Evolutionary conservation across 2,797 vertebrate genomes (phyloP).

Genomic region (Natrix natrix): DNA sequence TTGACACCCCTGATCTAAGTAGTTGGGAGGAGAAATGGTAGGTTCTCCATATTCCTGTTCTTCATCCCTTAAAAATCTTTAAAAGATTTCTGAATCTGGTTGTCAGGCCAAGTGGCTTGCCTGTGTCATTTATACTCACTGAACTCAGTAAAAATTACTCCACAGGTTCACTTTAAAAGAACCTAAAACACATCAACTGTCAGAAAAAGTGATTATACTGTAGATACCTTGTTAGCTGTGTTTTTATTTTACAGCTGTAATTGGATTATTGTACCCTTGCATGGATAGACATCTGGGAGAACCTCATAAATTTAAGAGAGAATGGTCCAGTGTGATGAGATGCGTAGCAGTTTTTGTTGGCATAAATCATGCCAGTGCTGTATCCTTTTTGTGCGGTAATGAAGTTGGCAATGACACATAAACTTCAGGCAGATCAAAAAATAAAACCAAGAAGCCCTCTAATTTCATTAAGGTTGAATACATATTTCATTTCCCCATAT

Average conservation of each 20-base stretch:
- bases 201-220: constrained; percentile 10
- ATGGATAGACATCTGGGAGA: constrained; percentile 90
- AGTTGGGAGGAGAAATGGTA: neutral
- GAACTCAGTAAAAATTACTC: neutral
- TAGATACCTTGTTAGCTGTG: constrained; percentile 37
- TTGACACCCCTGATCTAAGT: neutral
- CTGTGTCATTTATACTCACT: neutral
- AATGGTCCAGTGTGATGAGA: constrained; percentile 98
- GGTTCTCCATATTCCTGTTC: neutral
- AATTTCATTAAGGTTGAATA: neutral
- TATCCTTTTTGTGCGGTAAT: constrained; percentile 79
- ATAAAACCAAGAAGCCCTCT: neutral
- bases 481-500: neutral
- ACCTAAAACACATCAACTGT: neutral
- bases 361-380: constrained; percentile 96
- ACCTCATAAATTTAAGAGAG: constrained; percentile 95
- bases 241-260: constrained; percentile 76
- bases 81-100: neutral
- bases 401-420: constrained; percentile 32
- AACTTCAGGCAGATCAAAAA: constrained; percentile 41
- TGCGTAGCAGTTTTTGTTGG: constrained; percentile 97
- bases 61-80: neutral
- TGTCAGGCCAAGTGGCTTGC: neutral
- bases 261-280: constrained; percentile 94
- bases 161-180: neutral